phyloP scores from a whole-genome alignment of 2,797 vertebrate genomes.

The Neoniphon sammara region DNA sequence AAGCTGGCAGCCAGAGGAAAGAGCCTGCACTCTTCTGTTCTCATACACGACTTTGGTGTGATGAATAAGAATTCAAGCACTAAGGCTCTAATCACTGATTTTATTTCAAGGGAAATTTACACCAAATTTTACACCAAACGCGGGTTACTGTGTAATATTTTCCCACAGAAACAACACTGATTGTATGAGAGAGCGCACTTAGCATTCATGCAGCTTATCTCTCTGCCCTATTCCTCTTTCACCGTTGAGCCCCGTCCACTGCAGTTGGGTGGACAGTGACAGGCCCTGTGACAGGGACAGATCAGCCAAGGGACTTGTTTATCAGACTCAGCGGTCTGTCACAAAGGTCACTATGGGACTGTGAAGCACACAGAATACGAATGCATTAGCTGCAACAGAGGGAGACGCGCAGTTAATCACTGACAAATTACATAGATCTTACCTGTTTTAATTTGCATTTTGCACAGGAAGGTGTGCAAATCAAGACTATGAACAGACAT shows the following conservation, averaged over 20 bases:
- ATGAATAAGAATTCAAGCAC: too few species aligned
- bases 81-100: too few species aligned
- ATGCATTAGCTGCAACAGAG: constrained; percentile 24
- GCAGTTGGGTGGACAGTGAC: constrained; percentile 37
- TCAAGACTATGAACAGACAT: too few species aligned
- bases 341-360: constrained; percentile 52
- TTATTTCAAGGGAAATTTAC: too few species aligned
- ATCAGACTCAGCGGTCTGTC: constrained; percentile 68
- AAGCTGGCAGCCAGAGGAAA: too few species aligned
- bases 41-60: too few species aligned
- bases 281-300: constrained; percentile 38
- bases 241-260: constrained; percentile 34
- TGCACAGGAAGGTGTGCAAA: too few species aligned
- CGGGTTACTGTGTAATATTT: too few species aligned
- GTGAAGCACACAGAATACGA: constrained; percentile 55
- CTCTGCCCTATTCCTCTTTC: constrained; percentile 42
- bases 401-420: constrained; percentile 9
- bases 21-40: too few species aligned
- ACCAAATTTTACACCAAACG: too few species aligned
- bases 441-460: background rate
- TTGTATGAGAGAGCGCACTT: constrained; percentile 27
- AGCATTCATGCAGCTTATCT: constrained; percentile 48
- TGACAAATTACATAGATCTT: constrained; percentile 1
- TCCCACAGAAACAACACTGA: background rate
- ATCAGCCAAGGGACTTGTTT: constrained; percentile 51